Conservation (phyloP, 35 echinoderm and acorn worm genomes). For the Holothuria glaberrima region DNA sequence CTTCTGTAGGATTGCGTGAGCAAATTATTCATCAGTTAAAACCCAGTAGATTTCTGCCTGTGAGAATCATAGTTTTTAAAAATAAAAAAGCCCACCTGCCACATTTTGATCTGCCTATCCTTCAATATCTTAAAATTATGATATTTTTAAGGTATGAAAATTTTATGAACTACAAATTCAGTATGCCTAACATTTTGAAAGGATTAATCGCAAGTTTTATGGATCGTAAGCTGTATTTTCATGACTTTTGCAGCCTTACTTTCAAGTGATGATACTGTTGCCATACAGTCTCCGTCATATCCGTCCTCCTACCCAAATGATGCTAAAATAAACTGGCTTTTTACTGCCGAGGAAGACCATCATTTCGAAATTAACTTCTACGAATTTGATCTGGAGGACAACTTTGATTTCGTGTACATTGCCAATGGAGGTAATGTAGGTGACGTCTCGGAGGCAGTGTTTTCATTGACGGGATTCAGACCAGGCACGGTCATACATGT, state of each 20-base stretch:
- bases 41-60: too few relatives aligned
- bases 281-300: not conserved
- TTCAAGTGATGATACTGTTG: not conserved
- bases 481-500: not conserved
- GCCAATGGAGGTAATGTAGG: not conserved
- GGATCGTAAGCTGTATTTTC: not conserved
- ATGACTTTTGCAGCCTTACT: not conserved
- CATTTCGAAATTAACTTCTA: conserved; percentile 4
- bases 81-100: too few relatives aligned
- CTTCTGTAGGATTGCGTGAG: too few relatives aligned
- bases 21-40: too few relatives aligned
- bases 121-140: too few relatives aligned
- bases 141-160: too few relatives aligned
- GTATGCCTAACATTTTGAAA: too few relatives aligned
- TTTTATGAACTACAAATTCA: too few relatives aligned
- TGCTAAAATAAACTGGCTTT: not conserved
- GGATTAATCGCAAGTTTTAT: too few relatives aligned
- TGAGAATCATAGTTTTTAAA: too few relatives aligned
- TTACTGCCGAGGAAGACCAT: not conserved
- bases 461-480: not conserved
- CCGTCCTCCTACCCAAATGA: not conserved
- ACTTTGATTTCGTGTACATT: not conserved
- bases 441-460: not conserved
- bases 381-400: conserved; percentile 5
- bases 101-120: too few relatives aligned